Percentiles rank a stretch among this genome's conserved stretches.
Evolutionary conservation across 2,113 vertebrate species (phyloP).

Genomic region (Vidua chalybeata): DNA sequence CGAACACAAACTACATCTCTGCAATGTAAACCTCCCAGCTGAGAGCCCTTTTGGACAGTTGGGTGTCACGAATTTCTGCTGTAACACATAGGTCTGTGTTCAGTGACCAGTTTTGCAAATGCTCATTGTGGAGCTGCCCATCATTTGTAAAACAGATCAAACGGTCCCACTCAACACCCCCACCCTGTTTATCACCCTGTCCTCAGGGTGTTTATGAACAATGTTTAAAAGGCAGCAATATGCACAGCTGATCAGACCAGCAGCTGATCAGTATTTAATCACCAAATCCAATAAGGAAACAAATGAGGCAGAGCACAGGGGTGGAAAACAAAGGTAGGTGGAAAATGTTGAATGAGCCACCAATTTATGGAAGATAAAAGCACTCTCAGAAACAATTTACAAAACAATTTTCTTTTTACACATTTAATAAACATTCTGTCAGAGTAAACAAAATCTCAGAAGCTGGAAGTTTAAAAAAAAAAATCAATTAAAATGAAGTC

Average conservation of each 20-base stretch:
- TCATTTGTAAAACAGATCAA: slow-evolving; percentile 40
- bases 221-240: slow-evolving; percentile 41
- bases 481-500: slow-evolving; percentile 99
- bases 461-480: slow-evolving; percentile 79
- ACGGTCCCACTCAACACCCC: not conserved
- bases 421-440: slow-evolving; percentile 94
- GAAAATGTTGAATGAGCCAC: slow-evolving; percentile 49
- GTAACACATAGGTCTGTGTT: not conserved
- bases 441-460: slow-evolving; percentile 88
- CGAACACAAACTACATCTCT: not conserved
- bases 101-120: slow-evolving; percentile 28
- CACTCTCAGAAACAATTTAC: slow-evolving; percentile 69
- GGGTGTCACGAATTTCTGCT: not conserved
- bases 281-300: slow-evolving; percentile 62
- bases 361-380: slow-evolving; percentile 64
- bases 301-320: slow-evolving; percentile 36
- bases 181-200: slow-evolving; percentile 1
- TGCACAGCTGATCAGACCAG: slow-evolving; percentile 29
- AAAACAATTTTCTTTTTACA: slow-evolving; percentile 77
- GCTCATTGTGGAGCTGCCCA: slow-evolving; percentile 18
- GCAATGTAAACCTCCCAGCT: not conserved
- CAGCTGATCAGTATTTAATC: slow-evolving; percentile 64
- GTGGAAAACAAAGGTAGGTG: slow-evolving; percentile 54
- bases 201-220: slow-evolving; percentile 14
- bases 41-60: not conserved